A percentile compares a stretch with the other conserved stretches of the same genome.
phyloP scores from a whole-genome alignment of 2,888 invertebrate genomes.

The Eutolmus rufibarbis region DNA sequence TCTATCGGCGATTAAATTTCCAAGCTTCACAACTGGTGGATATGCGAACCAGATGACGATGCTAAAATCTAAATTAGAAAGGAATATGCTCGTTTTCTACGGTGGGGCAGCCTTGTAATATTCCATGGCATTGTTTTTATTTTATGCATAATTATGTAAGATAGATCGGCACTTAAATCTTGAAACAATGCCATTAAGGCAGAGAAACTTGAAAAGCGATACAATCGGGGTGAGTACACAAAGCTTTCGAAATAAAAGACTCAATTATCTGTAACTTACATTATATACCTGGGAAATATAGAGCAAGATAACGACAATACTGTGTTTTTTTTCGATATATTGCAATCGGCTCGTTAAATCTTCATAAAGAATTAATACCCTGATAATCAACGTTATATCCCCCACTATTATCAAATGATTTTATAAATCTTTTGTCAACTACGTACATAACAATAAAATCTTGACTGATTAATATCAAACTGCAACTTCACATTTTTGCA shows the following conservation, averaged over 20 bases:
- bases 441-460: neutral
- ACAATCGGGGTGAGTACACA: neutral
- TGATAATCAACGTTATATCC: neutral
- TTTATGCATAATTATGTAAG: neutral
- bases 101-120: neutral
- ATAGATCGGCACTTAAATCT: neutral
- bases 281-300: neutral
- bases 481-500: too few relatives aligned
- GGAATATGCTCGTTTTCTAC: neutral
- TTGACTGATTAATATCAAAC: too few relatives aligned
- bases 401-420: neutral
- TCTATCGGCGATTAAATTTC: neutral
- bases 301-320: neutral
- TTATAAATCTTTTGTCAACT: neutral
- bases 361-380: neutral
- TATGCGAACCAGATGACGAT: neutral
- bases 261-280: neutral
- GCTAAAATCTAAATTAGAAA: neutral
- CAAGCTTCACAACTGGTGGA: neutral
- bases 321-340: neutral
- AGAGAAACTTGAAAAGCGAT: neutral
- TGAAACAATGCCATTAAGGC: neutral
- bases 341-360: too few relatives aligned
- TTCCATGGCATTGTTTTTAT: neutral
- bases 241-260: neutral